A percentile compares a stretch with the other conserved stretches of the same genome.
These are phyloP conservation scores for Cheumatopsyche charites DNA, from an alignment of 1,140 invertebrate genomes.

Conservation along the genomic window DNA sequence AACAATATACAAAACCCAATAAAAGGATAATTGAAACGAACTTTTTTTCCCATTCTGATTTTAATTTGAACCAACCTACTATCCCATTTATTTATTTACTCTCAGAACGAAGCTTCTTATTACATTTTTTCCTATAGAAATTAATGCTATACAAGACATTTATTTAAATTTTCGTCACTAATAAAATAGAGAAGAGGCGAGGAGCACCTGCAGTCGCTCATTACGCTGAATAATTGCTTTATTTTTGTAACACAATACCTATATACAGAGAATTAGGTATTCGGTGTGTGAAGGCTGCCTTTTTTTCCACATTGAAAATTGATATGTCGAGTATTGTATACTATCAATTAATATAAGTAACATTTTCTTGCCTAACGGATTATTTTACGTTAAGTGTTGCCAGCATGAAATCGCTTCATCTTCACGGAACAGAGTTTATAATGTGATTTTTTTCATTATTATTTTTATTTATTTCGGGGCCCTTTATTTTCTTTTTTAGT, in stretches of 20 bases:
- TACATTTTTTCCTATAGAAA: too few relatives aligned
- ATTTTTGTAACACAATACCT: conserved; percentile 10
- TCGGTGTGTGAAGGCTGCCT: not conserved
- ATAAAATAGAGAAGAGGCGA: not conserved
- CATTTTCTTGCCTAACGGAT: conserved; percentile 12
- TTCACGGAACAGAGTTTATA: not conserved
- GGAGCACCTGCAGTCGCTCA: not conserved
- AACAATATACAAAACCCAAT: too few relatives aligned
- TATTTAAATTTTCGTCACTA: too few relatives aligned
- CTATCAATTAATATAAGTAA: conserved; percentile 8
- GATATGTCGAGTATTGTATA: conserved; percentile 12
- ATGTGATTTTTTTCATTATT: too few relatives aligned
- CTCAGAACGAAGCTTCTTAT: too few relatives aligned
- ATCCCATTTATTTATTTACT: too few relatives aligned
- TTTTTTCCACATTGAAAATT: conserved; percentile 1
- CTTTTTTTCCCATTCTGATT: too few relatives aligned
- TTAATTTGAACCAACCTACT: too few relatives aligned
- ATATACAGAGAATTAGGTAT: not conserved
- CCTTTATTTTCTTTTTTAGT: too few relatives aligned
- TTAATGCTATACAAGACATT: too few relatives aligned
- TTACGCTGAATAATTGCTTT: conserved; percentile 4
- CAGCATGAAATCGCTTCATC: conserved; percentile 15
- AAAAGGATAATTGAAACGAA: too few relatives aligned
- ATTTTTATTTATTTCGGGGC: too few relatives aligned
- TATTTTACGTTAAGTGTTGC: conserved; percentile 14